Percentiles rank a stretch among this genome's conserved stretches.
Evolutionary conservation across 2,113 vertebrate genomes (phyloP).

Genomic region (Sisor rabdophorus): DNA sequence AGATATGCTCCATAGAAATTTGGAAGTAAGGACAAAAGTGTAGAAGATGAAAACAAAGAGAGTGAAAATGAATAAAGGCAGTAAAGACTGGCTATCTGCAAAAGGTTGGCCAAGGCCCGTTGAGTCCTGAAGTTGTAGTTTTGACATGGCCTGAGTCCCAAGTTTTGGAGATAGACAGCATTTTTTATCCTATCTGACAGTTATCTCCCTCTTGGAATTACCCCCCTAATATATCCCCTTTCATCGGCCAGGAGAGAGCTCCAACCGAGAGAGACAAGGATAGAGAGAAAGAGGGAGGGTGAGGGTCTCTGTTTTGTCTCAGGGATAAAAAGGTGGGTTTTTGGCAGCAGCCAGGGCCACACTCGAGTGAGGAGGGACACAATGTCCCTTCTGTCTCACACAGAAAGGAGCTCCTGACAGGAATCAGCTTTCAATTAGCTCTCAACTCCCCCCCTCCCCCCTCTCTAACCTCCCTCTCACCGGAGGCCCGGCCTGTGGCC

Average conservation of each 20-base stretch:
- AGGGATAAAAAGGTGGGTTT: constrained; percentile 71
- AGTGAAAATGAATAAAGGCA: constrained; percentile 17
- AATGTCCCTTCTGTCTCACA: constrained; percentile 69
- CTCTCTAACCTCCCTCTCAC: constrained; percentile 51
- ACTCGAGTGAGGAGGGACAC: constrained; percentile 68
- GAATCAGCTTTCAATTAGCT: constrained; percentile 78
- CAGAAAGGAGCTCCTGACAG: constrained; percentile 74
- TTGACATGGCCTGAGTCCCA: constrained; percentile 63
- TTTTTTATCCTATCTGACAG: constrained; percentile 70
- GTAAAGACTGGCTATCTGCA: constrained; percentile 24
- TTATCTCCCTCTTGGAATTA: constrained; percentile 68
- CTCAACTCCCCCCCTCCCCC: constrained; percentile 57
- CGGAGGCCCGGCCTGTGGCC: constrained; percentile 50
- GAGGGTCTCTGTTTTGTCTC: constrained; percentile 70
- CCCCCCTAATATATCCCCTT: constrained; percentile 62
- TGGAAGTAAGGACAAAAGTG: neutral
- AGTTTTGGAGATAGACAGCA: constrained; percentile 62
- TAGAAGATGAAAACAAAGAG: neutral
- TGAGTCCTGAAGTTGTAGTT: constrained; percentile 70
- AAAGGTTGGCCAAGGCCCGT: constrained; percentile 63
- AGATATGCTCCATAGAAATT: constrained; percentile 11
- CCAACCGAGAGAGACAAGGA: constrained; percentile 51
- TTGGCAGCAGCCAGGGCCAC: constrained; percentile 60
- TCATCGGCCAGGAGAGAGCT: constrained; percentile 59
- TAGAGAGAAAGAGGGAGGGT: constrained; percentile 32